Evolutionary conservation across 1,140 invertebrate genomes (phyloP).

Genomic region (Dendroctonus ponderosae): DNA sequence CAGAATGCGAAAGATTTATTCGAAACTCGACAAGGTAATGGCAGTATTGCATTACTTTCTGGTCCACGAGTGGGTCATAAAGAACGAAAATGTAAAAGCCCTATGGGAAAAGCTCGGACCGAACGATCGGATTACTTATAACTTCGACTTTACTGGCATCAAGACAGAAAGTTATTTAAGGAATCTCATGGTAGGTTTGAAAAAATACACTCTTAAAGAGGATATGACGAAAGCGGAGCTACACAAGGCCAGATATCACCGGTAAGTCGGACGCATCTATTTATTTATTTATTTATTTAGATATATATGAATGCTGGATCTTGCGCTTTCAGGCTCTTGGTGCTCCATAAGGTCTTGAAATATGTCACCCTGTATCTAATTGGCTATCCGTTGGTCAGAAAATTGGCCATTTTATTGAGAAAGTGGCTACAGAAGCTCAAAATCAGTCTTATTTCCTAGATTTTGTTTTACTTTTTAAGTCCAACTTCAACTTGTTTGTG

Average conservation of each 20-base stretch:
- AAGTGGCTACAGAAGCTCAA: no score
- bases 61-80: constrained; percentile 33
- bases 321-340: constrained; percentile 14
- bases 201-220: constrained; percentile 36
- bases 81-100: constrained; percentile 30
- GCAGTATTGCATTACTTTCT: constrained; percentile 34
- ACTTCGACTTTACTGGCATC: constrained; percentile 33
- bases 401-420: not conserved
- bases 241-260: constrained; percentile 30
- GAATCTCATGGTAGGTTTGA: constrained; percentile 31
- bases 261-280: constrained; percentile 20
- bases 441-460: no score
- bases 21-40: constrained; percentile 32
- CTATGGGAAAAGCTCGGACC: constrained; percentile 29
- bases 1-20: constrained; percentile 35
- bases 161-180: constrained; percentile 26
- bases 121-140: constrained; percentile 25
- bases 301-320: not conserved
- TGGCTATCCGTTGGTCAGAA: constrained; percentile 1
- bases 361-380: constrained; percentile 10
- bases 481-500: no score
- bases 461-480: no score
- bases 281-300: not conserved
- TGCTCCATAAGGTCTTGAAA: constrained; percentile 19
- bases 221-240: constrained; percentile 33